Conservation (phyloP, 1,140 invertebrate genomes). For the Polypedilum vanderplanki region DNA sequence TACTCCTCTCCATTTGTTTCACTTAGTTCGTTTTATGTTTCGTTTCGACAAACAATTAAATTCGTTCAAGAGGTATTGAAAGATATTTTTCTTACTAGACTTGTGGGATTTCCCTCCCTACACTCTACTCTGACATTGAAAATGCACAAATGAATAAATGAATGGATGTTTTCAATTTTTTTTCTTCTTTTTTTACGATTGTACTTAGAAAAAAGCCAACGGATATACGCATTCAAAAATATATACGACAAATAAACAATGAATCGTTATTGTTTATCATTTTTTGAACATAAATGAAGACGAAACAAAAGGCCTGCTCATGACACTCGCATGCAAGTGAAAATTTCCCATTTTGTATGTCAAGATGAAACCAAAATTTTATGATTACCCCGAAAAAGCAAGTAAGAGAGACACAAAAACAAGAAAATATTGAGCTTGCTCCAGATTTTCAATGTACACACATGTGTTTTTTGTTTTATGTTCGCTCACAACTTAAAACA, state of each 20-base stretch:
- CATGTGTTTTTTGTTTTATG: constrained; percentile 8
- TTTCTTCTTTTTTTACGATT: too few relatives aligned
- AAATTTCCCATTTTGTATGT: not conserved
- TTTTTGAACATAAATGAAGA: not conserved
- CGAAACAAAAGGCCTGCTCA: constrained; percentile 2
- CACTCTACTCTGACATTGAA: not conserved
- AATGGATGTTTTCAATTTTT: constrained; percentile 15
- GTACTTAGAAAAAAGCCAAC: too few relatives aligned
- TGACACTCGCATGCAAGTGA: constrained; percentile 6
- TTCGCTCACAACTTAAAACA: too few relatives aligned
- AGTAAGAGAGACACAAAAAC: not conserved
- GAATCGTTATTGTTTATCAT: constrained; percentile 18
- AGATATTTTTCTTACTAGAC: too few relatives aligned
- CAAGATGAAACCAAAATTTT: constrained; percentile 6
- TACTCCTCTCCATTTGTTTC: too few relatives aligned
- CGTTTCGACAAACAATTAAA: too few relatives aligned
- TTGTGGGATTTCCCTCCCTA: too few relatives aligned
- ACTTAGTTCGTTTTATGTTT: too few relatives aligned
- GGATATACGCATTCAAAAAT: too few relatives aligned
- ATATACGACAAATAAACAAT: not conserved
- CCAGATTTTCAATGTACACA: not conserved
- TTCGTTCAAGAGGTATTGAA: too few relatives aligned
- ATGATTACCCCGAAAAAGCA: not conserved
- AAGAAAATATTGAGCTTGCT: not conserved
- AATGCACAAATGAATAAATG: constrained; percentile 13